Base-by-base conservation (phyloP, 2,888 invertebrate species). In the Temnothorax unifasciatus region DNA sequence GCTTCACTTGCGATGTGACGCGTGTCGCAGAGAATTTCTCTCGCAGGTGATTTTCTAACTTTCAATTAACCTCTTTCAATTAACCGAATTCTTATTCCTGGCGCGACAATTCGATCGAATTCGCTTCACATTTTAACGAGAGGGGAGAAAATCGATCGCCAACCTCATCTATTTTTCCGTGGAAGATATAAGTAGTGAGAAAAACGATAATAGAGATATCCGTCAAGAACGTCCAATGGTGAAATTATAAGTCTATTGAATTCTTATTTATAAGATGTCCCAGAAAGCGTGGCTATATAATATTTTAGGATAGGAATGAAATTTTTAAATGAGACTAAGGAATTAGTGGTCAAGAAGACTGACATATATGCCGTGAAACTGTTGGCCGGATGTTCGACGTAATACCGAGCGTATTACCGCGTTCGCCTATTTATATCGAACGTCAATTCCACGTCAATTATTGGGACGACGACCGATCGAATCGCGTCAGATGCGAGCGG, bases 1-100 rank as follows among this genome's bases (percentile, higher is more conserved):
- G n/a, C 8, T 15, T 15, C 75, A 61, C 75, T 89, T 86, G 63
- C 82, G 69, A 89, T 85, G 83, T 87, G 59, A 50, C 41, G 57
- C 44, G 61, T 50, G 59, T 64, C 50, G 15, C n/a, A 29, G 38
- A 47, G 21, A 66, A 50, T 59, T 73, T 81, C 73, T 71, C 44
- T 18, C 2, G n/a, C n/a, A 2, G n/a, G 21, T 57, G 29, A 79
- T 81, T 77, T 66, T 59, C 47, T 21, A 68, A 66, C 34, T 76
- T 77, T 83, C 77, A 68, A 77, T 66, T 76, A 82, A 66, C 25
- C 76, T 34, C 18, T 61, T 61, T 61, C 34, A 34, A 61, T 63
- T n/a, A 64, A 21, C 1, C 34, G 9, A 29, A 68, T 76, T 57
- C 34, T 57, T 57, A 77, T 82, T 76, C 64, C 38, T 38, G 2